These are phyloP conservation scores for Pongo pygmaeus DNA, from an alignment of 2,113 vertebrate species.

Conservation along the genomic window DNA sequence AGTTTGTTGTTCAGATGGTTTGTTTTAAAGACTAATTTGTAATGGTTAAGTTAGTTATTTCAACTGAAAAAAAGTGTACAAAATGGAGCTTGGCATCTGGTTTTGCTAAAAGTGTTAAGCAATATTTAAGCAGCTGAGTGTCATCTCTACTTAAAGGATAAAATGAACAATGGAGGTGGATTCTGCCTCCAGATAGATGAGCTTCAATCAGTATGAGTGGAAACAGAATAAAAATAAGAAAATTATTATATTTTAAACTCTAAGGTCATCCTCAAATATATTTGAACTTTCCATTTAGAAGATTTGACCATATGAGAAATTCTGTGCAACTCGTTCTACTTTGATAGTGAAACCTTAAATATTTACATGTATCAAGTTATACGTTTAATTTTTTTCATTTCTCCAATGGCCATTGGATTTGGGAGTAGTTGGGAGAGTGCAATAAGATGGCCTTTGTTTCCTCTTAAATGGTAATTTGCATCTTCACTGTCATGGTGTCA, in stretches of 20 bases:
- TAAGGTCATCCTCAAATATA: not conserved
- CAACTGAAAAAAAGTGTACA: constrained; percentile 35
- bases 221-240: constrained; percentile 37
- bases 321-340: not conserved
- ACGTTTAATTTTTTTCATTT: not conserved
- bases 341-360: not conserved
- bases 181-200: not conserved
- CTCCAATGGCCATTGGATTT: not conserved
- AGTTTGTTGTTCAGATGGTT: constrained; percentile 50
- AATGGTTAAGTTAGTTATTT: constrained; percentile 57
- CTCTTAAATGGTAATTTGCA: not conserved
- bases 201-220: not conserved
- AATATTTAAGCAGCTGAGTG: constrained; percentile 53
- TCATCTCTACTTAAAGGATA: constrained; percentile 14
- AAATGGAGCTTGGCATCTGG: constrained; percentile 52
- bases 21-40: constrained; percentile 72
- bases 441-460: not conserved
- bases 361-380: not conserved
- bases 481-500: not conserved
- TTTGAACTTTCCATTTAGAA: not conserved
- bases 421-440: not conserved
- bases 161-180: constrained; percentile 27
- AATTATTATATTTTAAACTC: constrained; percentile 24
- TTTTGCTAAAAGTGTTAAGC: constrained; percentile 65
- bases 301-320: not conserved